Conservation (phyloP, 2,797 vertebrate genomes). For the Propithecus deckenii region DNA sequence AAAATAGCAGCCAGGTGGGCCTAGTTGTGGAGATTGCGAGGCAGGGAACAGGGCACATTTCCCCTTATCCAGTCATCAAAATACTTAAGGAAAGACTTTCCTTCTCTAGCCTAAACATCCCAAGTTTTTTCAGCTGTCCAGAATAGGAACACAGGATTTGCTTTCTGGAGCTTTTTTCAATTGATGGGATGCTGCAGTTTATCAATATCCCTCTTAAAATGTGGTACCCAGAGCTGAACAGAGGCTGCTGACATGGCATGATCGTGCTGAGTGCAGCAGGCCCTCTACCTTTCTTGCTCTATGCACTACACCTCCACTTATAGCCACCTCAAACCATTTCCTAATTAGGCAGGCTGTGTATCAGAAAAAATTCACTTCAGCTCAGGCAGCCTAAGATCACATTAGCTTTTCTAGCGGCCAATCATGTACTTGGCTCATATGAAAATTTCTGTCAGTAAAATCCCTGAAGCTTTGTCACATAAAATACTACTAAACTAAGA, state of each 20-base stretch:
- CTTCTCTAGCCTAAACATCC: neutral
- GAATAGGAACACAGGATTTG: neutral
- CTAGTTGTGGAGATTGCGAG: neutral
- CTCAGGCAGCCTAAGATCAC: neutral
- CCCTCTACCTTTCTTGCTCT: neutral
- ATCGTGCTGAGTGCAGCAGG: accelerated
- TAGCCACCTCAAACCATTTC: neutral
- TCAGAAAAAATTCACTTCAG: neutral
- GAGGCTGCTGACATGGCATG: too few relatives aligned
- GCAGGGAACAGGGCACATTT: neutral
- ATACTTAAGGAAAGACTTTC: neutral
- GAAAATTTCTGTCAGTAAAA: constrained; percentile 56
- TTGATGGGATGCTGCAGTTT: neutral
- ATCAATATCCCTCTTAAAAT: neutral
- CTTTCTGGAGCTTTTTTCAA: neutral
- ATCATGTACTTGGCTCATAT: constrained; percentile 14
- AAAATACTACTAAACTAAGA: constrained; percentile 41
- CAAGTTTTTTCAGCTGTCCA: neutral
- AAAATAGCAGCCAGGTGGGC: neutral
- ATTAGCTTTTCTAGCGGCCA: neutral
- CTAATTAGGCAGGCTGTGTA: neutral
- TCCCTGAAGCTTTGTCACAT: constrained; percentile 42
- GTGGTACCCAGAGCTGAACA: neutral
- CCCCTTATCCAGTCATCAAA: neutral
- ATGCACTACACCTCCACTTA: neutral